Percentiles rank a stretch among this genome's conserved stretches.
phyloP scores from a whole-genome alignment of 23 tunicate genomes.

The Styela plicata region DNA sequence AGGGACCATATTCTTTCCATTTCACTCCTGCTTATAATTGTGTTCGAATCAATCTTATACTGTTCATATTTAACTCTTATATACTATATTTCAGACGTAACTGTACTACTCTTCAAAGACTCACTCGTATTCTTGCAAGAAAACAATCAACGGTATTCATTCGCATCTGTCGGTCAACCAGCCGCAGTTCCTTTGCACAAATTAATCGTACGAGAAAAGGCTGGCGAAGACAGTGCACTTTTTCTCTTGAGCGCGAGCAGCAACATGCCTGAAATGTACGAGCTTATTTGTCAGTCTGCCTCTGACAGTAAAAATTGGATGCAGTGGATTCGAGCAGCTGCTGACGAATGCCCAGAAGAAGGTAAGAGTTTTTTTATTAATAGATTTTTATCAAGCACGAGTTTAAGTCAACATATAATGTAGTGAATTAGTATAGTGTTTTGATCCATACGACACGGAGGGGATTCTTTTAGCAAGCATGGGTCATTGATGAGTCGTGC shows the following conservation, averaged over 20 bases:
- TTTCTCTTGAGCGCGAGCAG: constrained; percentile 60
- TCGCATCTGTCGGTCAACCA: constrained; percentile 77
- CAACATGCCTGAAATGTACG: constrained; percentile 59
- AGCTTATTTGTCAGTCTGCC: constrained; percentile 29
- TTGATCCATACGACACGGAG: no score
- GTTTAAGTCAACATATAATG: no score
- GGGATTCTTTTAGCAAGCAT: no score
- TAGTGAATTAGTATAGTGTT: no score
- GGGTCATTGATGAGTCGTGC: no score
- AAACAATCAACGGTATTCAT: constrained; percentile 73
- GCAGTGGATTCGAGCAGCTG: constrained; percentile 54
- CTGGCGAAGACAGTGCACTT: constrained; percentile 63
- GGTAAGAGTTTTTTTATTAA: no score
- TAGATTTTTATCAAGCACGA: no score
- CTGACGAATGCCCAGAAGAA: constrained; percentile 71
- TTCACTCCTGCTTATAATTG: no score
- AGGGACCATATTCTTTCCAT: no score
- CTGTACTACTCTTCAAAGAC: constrained; percentile 58
- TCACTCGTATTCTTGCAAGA: constrained; percentile 86
- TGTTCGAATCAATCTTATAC: no score
- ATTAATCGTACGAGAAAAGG: constrained; percentile 81
- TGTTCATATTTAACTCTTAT: no score
- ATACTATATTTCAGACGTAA: constrained; percentile 42
- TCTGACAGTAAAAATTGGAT: constrained; percentile 62
- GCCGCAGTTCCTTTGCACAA: constrained; percentile 77